These are phyloP conservation scores for Lasioglossum baleicum DNA, from an alignment of 1,140 invertebrate species.

Conservation along the genomic window DNA sequence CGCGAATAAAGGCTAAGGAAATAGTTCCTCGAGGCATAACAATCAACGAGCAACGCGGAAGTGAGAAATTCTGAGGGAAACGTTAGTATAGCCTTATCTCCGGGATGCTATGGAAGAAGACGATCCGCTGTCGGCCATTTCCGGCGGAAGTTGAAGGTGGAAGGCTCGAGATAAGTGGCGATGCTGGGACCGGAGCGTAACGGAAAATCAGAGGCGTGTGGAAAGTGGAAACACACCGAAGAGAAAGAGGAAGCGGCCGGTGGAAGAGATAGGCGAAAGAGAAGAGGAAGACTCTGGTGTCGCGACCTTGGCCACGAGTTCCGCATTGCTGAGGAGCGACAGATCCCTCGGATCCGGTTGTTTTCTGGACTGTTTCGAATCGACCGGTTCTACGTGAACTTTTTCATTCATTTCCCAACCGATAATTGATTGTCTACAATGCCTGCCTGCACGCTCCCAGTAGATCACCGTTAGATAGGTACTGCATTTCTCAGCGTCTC, in stretches of 20 bases:
- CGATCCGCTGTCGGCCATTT: constrained; percentile 22
- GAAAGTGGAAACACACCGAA: constrained; percentile 3
- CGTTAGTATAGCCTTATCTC: background rate
- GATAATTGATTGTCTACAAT: no score
- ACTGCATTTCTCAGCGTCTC: no score
- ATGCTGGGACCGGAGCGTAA: constrained; percentile 42
- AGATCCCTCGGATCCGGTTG: constrained; percentile 27
- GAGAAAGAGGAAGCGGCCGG: background rate
- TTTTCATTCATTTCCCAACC: background rate
- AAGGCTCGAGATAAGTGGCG: constrained; percentile 45
- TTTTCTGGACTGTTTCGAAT: background rate
- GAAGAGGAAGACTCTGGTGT: constrained; percentile 46
- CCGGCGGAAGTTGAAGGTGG: constrained; percentile 52
- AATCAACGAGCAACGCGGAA: background rate
- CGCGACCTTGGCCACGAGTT: constrained; percentile 63
- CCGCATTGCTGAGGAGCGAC: constrained; percentile 60
- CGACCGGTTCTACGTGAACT: background rate
- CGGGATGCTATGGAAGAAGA: background rate
- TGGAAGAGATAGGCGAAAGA: background rate
- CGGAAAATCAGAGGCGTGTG: constrained; percentile 30
- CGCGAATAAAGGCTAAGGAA: no score
- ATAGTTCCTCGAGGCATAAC: background rate
- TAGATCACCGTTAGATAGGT: no score
- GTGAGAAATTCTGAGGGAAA: background rate
- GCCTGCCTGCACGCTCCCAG: no score